Evolutionary conservation across 2,797 vertebrate genomes (phyloP).

Genomic region (Hippocampus kuda): DNA sequence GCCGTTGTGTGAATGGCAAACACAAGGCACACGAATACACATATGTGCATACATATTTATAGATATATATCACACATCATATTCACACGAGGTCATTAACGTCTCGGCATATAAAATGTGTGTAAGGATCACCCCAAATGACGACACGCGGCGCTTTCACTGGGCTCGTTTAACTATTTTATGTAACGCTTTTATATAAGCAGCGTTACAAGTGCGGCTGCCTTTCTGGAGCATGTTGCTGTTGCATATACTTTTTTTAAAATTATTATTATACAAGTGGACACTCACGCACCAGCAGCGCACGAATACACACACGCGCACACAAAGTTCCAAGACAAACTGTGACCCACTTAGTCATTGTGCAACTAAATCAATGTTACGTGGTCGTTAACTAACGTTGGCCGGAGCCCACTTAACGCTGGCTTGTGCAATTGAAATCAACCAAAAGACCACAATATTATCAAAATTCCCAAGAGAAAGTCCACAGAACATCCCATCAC

Average conservation of each 20-base stretch:
- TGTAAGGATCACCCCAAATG: background rate
- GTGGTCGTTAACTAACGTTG: background rate
- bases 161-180: slow-evolving; percentile 29
- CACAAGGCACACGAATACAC: background rate
- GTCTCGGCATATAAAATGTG: background rate
- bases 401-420: background rate
- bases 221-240: background rate
- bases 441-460: background rate
- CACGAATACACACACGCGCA: background rate
- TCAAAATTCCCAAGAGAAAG: background rate
- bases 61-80: background rate
- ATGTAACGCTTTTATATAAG: slow-evolving; percentile 66
- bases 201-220: slow-evolving; percentile 10
- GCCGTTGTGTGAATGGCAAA: background rate
- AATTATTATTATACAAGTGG: background rate
- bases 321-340: background rate
- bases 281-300: background rate
- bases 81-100: background rate
- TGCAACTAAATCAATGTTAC: background rate
- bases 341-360: background rate
- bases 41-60: slow-evolving; percentile 8
- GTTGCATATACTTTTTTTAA: slow-evolving; percentile 1
- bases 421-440: background rate
- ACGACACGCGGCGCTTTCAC: background rate
- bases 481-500: background rate